Conservation (phyloP, 2,797 vertebrate species). For the Enteromius argenteus region DNA sequence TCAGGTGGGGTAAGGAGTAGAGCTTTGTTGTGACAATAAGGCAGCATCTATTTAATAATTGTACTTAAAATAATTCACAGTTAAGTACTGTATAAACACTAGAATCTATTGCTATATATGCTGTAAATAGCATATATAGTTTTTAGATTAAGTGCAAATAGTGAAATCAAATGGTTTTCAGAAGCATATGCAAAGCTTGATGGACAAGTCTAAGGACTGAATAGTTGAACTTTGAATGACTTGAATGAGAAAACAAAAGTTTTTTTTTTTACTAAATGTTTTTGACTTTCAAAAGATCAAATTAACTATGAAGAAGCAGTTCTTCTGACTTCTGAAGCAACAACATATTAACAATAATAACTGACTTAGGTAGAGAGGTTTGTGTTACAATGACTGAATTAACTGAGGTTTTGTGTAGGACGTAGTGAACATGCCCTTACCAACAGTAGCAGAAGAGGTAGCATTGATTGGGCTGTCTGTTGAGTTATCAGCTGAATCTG, state of each 20-base stretch:
- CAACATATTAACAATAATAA: background rate
- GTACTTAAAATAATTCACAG: background rate
- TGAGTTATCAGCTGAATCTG: background rate
- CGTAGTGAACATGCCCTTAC: background rate
- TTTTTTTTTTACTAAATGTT: background rate
- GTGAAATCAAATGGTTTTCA: background rate
- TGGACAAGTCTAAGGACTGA: background rate
- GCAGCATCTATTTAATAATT: background rate
- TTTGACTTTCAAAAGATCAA: background rate
- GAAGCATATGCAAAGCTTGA: background rate
- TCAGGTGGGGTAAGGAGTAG: background rate
- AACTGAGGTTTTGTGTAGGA: background rate
- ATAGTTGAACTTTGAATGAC: background rate
- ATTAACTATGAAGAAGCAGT: background rate
- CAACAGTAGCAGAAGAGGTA: background rate
- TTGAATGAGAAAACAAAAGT: background rate
- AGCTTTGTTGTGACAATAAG: too few relatives aligned
- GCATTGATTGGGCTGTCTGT: background rate
- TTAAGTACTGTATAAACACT: too few relatives aligned
- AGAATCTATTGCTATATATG: background rate
- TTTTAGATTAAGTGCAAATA: background rate
- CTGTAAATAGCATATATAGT: background rate
- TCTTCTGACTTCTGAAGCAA: background rate
- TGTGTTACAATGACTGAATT: background rate
- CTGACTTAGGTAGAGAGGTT: background rate